Base-by-base conservation (phyloP, 35 echinoderm and acorn worm species). In the Patiria miniata region DNA sequence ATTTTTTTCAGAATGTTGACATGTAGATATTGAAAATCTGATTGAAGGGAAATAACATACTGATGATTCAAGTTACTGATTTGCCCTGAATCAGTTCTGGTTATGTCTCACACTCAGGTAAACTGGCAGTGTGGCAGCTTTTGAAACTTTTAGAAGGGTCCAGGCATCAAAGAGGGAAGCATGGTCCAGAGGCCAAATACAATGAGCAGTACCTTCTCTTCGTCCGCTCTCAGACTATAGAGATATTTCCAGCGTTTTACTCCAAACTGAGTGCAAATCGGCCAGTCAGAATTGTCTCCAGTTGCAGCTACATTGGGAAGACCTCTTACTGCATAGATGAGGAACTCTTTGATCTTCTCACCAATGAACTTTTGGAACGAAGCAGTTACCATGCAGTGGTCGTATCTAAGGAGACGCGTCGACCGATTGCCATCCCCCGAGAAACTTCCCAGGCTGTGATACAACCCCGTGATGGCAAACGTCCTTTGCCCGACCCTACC, bases 231-330 rank as follows among this genome's bases (percentile, higher is more conserved):
- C 44, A 82, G 28, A 39, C 40, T 1, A 23, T 52, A 7, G 15
- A 54, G 51, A 44, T 82, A 28, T 53, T 19, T 33, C 80, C 80
- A 54, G 44, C 17, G 51, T 82, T 82, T 82, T 53, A 82, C 23
- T 19, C 40, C 21, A 44, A 82, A 51, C 12, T 52, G 22, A 33
- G 7, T 18, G 23, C 23, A 42, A 47, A 82, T 29, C 29, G 28
- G 8, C 15, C 80, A 0, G 28, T 82, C 14, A 44, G 33, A 28
- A 8, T 82, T 0, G 39, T 33, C 17, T 30, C 39, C 17, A 14
- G 42, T 44, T 15, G 7, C 22, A 82, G 80, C 42, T 51, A 82
- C 44, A 33, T 82, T n/a, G 80, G 80, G 28, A 56, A 51, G n/a
- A 82, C 80, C 23, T 82, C 80, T 9, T 51, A 50, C 21, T 82